Evolutionary conservation across 2,888 invertebrate genomes (phyloP).

Genomic region (Euphydryas editha): DNA sequence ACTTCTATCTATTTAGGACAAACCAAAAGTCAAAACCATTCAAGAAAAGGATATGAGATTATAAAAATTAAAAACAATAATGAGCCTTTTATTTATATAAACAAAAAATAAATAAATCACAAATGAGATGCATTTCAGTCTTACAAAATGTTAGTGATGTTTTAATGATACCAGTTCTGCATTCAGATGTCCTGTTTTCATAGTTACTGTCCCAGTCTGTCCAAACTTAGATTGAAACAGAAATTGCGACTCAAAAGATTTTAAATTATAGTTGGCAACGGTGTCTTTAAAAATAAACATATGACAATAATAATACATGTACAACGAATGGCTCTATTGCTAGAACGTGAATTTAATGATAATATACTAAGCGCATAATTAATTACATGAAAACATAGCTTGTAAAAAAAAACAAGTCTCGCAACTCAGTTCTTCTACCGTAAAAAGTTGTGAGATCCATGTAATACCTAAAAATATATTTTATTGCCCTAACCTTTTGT

Average conservation of each 20-base stretch:
- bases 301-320: background rate
- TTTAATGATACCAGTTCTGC: constrained; percentile 20
- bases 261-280: constrained; percentile 33
- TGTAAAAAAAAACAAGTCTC: too few species aligned
- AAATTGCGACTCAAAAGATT: constrained; percentile 38
- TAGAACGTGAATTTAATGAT: background rate
- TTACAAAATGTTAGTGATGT: background rate
- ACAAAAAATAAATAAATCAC: background rate
- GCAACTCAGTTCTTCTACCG: too few species aligned
- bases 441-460: too few species aligned
- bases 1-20: too few species aligned
- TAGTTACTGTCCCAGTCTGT: constrained; percentile 22
- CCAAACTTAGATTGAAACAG: constrained; percentile 45
- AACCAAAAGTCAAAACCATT: too few species aligned
- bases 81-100: background rate
- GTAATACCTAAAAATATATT: too few species aligned
- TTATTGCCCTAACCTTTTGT: too few species aligned
- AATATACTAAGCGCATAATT: too few species aligned
- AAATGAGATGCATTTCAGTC: background rate
- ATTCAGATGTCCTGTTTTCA: constrained; percentile 30
- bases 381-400: too few species aligned
- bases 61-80: too few species aligned
- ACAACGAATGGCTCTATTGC: background rate
- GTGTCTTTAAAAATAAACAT: constrained; percentile 3
- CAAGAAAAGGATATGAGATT: too few species aligned